These are phyloP conservation scores for Caracal caracal DNA, from an alignment of 2,113 vertebrate genomes.

Conservation along the genomic window DNA sequence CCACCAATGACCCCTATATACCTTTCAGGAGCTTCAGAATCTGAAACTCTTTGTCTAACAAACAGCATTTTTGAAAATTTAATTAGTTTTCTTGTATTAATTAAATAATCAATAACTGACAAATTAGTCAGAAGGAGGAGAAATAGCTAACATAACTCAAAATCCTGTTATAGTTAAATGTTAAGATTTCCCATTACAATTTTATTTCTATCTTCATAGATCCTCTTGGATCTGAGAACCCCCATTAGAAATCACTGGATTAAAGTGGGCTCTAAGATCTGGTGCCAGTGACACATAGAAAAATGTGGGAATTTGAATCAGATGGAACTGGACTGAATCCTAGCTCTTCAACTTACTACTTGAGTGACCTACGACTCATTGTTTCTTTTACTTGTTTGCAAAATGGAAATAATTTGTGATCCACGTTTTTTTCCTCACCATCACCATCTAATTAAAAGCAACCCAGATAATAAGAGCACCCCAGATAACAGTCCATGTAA, in stretches of 20 bases:
- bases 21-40: not conserved
- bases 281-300: not conserved
- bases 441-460: constrained; percentile 43
- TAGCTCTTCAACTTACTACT: not conserved
- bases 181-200: not conserved
- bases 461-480: not conserved
- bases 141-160: not conserved
- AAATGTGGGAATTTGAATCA: not conserved
- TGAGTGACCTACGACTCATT: constrained; percentile 13
- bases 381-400: constrained; percentile 14
- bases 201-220: constrained; percentile 23
- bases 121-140: not conserved
- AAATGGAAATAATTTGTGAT: constrained; percentile 48
- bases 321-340: not conserved
- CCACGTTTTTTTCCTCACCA: not conserved
- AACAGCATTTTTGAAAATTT: not conserved
- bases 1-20: not conserved
- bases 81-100: constrained; percentile 29
- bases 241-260: not conserved
- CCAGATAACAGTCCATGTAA: not conserved
- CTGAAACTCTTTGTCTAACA: constrained; percentile 23
- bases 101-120: constrained; percentile 30
- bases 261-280: not conserved
- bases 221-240: not conserved
- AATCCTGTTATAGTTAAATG: not conserved